phyloP scores from a whole-genome alignment of 1,140 invertebrate species.

The Diabrotica undecimpunctata region DNA sequence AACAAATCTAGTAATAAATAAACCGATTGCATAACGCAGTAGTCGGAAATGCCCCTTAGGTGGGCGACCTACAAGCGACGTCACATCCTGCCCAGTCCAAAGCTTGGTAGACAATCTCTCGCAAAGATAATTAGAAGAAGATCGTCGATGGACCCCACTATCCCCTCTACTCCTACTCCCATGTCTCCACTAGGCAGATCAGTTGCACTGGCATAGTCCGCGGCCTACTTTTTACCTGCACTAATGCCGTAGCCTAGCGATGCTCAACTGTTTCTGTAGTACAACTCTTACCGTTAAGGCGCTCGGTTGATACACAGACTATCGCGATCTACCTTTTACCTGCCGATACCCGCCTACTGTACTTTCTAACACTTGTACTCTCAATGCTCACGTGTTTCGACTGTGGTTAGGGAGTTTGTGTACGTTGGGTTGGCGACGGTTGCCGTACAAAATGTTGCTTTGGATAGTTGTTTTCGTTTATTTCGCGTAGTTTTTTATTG shows the following conservation, averaged over 20 bases:
- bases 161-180: conserved; percentile 11
- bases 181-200: conserved; percentile 15
- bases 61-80: not conserved
- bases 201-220: conserved; percentile 30
- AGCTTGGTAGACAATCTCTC: conserved; percentile 6
- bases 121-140: conserved; percentile 9
- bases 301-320: conserved; percentile 25
- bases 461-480: conserved; percentile 9
- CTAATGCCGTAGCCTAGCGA: conserved; percentile 21
- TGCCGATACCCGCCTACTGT: conserved; percentile 18
- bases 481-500: conserved; percentile 6
- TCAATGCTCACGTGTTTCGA: conserved; percentile 18
- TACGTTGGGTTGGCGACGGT: conserved; percentile 12
- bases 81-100: not conserved
- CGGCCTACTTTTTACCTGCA: conserved; percentile 48
- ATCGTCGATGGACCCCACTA: conserved; percentile 10
- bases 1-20: no score
- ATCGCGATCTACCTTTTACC: conserved; percentile 20
- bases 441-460: conserved; percentile 4
- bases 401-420: conserved; percentile 13
- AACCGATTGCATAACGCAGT: no score
- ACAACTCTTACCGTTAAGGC: conserved; percentile 47
- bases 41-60: no score
- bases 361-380: conserved; percentile 9
- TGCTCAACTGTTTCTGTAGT: conserved; percentile 45